Evolutionary conservation across 2,113 vertebrate species (phyloP).

Genomic region (Neopipo cinnamomea): DNA sequence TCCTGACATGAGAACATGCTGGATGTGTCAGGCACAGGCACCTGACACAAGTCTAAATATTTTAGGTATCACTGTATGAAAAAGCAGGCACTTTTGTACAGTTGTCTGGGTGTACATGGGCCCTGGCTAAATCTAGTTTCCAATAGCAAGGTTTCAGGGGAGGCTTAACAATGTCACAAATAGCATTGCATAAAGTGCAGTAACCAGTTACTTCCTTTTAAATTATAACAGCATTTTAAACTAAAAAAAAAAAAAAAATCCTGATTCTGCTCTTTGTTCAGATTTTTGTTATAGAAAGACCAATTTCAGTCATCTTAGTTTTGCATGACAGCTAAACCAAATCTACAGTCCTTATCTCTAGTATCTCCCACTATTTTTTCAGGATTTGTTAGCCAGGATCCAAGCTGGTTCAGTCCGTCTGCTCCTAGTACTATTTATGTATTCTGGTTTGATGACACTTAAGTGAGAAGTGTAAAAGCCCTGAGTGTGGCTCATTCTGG

Average conservation of each 20-base stretch:
- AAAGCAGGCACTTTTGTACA: conserved; percentile 14
- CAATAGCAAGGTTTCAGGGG: not conserved
- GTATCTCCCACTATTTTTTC: not conserved
- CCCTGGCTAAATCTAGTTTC: conserved; percentile 9
- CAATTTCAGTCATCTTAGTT: not conserved
- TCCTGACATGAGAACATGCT: rapidly evolving
- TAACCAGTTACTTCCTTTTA: conserved; percentile 9
- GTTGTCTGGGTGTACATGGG: not conserved
- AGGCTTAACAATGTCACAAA: conserved; percentile 43
- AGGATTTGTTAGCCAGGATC: not conserved
- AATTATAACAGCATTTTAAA: not conserved
- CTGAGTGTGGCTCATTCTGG: not conserved
- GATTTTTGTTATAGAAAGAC: not conserved
- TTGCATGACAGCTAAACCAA: not conserved
- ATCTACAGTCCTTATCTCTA: not conserved
- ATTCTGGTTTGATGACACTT: not conserved
- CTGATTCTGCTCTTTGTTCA: not conserved
- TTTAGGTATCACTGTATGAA: not conserved
- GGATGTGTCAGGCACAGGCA: rapidly evolving
- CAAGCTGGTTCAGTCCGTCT: not conserved
- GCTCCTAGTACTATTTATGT: not conserved
- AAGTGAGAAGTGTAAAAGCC: not conserved
- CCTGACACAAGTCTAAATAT: not conserved
- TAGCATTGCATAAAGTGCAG: not conserved
- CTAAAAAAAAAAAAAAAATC: not conserved